Base-by-base conservation (phyloP, 2,797 vertebrate genomes). In the Odontamblyopus lacepedii region DNA sequence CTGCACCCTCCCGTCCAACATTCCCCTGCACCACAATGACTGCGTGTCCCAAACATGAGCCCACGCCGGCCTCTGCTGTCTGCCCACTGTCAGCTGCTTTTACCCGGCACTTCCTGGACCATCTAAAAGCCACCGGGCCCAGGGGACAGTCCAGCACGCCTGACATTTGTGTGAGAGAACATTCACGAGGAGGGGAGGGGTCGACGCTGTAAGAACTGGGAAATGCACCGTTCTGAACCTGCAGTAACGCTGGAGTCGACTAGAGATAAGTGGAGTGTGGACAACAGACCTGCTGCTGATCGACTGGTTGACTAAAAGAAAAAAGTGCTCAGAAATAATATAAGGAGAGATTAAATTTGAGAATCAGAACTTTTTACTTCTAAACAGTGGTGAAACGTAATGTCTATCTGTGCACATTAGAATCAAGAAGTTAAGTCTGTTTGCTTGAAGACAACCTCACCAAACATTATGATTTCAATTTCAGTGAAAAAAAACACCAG, bases 121-220 rank as follows among this genome's bases (percentile, higher is more conserved):
- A 77, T 79, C 56, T 11, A 71, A 82, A 83, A 85, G 70, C 86
- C 80, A 85, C 89, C 77, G 79, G 78, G 81, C 83, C 85, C 86
- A 79, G 38, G 78, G 73, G 89, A 88, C 82, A 85, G 82, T 74
- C n/a, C 32, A 88, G 81, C 83, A 78, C 84, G 89, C 85, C 69
- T 56, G 72, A 69, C 85, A 89, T 86, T 89, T 90, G 91, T 90
- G 91, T 91, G 87, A 87, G 88, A 92, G 89, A 88, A 89, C 87
- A 91, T 88, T 85, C 71, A 6, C 71, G 69, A 56, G 75, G 76
- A 81, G 78, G 67, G 74, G 65, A 63, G 68, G 81, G 79, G 85
- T 81, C 88, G 89, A 87, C 85, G 85, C 53, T 15, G 82, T 16
- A 15, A 30, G 12, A 16, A 60, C 44, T 48, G 44, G 13, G 4